These are phyloP conservation scores for Cyaniris semiargus DNA, from an alignment of 2,888 invertebrate species.

Conservation along the genomic window DNA sequence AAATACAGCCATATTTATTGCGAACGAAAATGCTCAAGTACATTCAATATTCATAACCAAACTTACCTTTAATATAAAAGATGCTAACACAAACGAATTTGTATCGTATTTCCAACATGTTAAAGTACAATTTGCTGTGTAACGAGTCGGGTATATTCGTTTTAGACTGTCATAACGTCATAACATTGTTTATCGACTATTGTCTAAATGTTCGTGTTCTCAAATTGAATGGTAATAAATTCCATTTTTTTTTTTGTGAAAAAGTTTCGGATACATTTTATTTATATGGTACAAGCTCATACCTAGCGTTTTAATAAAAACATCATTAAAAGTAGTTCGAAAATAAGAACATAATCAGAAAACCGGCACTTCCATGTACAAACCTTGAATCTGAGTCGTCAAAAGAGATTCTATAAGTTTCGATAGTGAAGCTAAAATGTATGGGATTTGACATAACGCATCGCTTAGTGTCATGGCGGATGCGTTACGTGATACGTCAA, in stretches of 20 bases:
- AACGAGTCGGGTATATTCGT: slow-evolving; percentile 45
- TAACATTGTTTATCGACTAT: slow-evolving; percentile 63
- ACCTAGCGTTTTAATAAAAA: not conserved
- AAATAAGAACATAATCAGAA: not conserved
- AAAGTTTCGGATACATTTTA: not conserved
- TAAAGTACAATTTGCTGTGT: slow-evolving; percentile 42
- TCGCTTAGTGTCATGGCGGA: too few species aligned
- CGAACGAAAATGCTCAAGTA: slow-evolving; percentile 21
- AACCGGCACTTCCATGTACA: not conserved
- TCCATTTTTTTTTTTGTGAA: not conserved
- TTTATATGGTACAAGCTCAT: not conserved
- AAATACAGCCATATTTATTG: slow-evolving; percentile 24
- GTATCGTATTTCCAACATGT: slow-evolving; percentile 34
- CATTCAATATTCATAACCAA: slow-evolving; percentile 14
- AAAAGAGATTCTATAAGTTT: too few species aligned
- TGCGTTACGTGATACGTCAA: too few species aligned
- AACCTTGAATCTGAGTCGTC: not conserved
- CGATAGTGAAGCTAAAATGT: too few species aligned
- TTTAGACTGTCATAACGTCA: slow-evolving; percentile 62
- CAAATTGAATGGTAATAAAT: slow-evolving; percentile 40
- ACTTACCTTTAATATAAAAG: slow-evolving; percentile 14
- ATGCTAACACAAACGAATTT: slow-evolving; percentile 38
- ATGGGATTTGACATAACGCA: too few species aligned
- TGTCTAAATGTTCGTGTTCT: slow-evolving; percentile 50
- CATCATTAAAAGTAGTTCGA: not conserved